A percentile compares a stretch with the other conserved stretches of the same genome.
phyloP scores from a whole-genome alignment of 1,140 invertebrate genomes.

The Phortica variegata region DNA sequence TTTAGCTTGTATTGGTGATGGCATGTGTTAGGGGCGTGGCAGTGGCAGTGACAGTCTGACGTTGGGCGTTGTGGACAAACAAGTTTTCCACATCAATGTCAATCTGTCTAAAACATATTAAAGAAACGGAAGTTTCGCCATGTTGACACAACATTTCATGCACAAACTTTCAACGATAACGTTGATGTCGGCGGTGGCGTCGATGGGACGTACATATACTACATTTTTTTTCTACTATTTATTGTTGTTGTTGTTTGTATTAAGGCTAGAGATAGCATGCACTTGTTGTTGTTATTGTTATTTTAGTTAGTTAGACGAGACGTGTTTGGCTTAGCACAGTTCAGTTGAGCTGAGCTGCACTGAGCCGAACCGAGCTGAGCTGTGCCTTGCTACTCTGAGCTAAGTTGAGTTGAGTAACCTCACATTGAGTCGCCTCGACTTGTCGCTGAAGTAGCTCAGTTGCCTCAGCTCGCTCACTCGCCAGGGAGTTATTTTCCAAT shows the following conservation, averaged over 20 bases:
- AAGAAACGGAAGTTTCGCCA: conserved; percentile 49
- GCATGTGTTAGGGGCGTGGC: conserved; percentile 20
- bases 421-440: too few relatives aligned
- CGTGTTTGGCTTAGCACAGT: conserved; percentile 43
- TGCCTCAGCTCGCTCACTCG: conserved; percentile 15
- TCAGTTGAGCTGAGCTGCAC: conserved; percentile 17
- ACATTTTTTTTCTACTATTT: too few relatives aligned
- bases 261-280: too few relatives aligned
- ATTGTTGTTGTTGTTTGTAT: too few relatives aligned
- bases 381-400: too few relatives aligned
- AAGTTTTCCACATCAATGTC: conserved; percentile 55
- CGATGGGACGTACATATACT: too few relatives aligned
- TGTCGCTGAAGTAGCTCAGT: conserved; percentile 19
- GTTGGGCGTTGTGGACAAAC: conserved; percentile 39
- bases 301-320: too few relatives aligned
- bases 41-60: conserved; percentile 15
- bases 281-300: too few relatives aligned
- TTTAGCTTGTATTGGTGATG: conserved; percentile 8
- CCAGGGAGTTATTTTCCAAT: conserved; percentile 12
- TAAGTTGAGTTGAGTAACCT: too few relatives aligned
- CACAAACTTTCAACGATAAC: conserved; percentile 30
- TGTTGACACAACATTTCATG: conserved; percentile 53
- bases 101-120: conserved; percentile 56
- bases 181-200: too few relatives aligned
- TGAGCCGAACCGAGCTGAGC: too few relatives aligned